These are phyloP conservation scores for Mastacembelus armatus DNA, from an alignment of 2,797 vertebrate genomes.

Conservation along the genomic window DNA sequence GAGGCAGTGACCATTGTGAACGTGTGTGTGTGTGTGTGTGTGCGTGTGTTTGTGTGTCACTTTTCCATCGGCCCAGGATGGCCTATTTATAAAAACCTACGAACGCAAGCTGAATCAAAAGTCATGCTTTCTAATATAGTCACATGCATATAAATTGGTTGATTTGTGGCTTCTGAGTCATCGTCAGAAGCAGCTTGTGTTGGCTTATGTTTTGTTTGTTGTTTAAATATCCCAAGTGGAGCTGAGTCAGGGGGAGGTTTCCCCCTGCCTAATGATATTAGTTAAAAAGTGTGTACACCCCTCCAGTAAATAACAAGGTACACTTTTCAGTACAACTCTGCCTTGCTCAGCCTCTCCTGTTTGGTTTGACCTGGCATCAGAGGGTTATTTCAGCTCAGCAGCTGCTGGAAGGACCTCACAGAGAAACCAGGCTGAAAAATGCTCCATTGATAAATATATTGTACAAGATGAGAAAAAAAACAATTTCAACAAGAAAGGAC, in stretches of 20 bases:
- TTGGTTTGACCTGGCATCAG: constrained; percentile 25
- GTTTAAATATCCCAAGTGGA: constrained; percentile 75
- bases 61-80: constrained; percentile 59
- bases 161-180: constrained; percentile 67
- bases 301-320: constrained; percentile 22
- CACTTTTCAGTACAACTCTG: neutral
- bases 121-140: constrained; percentile 39
- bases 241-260: constrained; percentile 65
- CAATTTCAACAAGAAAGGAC: constrained; percentile 32
- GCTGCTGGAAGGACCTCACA: constrained; percentile 22
- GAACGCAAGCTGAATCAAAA: constrained; percentile 38
- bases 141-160: constrained; percentile 47
- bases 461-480: constrained; percentile 35
- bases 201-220: constrained; percentile 78
- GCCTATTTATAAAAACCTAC: constrained; percentile 50
- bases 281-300: constrained; percentile 40
- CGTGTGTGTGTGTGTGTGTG: constrained; percentile 28
- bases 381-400: constrained; percentile 38
- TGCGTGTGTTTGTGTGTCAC: constrained; percentile 58
- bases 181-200: constrained; percentile 66
- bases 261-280: constrained; percentile 62
- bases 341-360: constrained; percentile 3
- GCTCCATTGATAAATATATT: constrained; percentile 39
- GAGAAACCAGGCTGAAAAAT: constrained; percentile 38
- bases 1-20: constrained; percentile 73